These are phyloP conservation scores for Drosophila nikananu DNA, from an alignment of 1,140 invertebrate species.

Conservation along the genomic window DNA sequence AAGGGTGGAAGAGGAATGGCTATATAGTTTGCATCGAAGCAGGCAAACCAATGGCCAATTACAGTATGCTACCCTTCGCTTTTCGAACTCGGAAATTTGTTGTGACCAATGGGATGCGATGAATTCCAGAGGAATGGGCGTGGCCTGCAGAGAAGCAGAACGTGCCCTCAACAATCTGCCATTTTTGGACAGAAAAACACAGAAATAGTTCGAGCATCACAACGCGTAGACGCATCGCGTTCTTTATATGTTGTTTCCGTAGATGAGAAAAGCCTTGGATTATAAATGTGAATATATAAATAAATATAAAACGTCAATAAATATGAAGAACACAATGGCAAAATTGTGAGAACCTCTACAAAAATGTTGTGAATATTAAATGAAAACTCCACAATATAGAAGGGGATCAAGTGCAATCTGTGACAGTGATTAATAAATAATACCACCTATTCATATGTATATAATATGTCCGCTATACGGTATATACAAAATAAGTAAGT, in stretches of 20 bases:
- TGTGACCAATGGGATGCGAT: slow-evolving; percentile 1
- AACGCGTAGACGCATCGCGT: slow-evolving; percentile 3
- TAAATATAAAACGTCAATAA: background rate
- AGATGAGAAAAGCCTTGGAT: background rate
- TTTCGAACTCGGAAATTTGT: background rate
- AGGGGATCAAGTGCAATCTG: background rate
- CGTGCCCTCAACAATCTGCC: background rate
- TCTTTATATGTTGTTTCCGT: background rate
- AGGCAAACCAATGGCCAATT: slow-evolving; percentile 7
- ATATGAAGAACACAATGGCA: background rate
- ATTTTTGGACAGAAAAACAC: slow-evolving; percentile 11
- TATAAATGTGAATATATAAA: background rate
- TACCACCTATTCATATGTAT: background rate
- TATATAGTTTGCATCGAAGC: background rate
- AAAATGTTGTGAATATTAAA: background rate
- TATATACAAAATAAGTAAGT: background rate
- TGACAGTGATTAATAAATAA: background rate
- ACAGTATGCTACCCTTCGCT: slow-evolving; percentile 3
- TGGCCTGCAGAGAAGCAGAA: background rate
- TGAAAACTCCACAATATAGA: background rate
- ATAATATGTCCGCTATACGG: background rate
- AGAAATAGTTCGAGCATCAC: slow-evolving; percentile 9
- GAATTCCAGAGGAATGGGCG: slow-evolving; percentile 1
- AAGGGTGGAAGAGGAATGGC: slow-evolving; percentile 3
- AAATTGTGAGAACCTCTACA: background rate